These are phyloP conservation scores for Notoglanidium macrostoma DNA, from an alignment of 2,797 vertebrate genomes.

Conservation along the genomic window DNA sequence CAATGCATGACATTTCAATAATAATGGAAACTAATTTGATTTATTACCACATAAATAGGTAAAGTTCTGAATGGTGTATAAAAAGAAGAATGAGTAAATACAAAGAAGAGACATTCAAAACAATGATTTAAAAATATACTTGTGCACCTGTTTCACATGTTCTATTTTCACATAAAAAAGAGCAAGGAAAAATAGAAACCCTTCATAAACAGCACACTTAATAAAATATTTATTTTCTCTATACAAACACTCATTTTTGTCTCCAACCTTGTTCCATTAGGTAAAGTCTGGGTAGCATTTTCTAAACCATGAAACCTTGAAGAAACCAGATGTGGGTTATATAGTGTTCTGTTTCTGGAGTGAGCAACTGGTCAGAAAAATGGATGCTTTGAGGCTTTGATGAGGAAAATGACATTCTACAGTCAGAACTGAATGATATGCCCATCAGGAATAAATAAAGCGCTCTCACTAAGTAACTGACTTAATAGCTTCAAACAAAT, in stretches of 20 bases:
- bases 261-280: background rate
- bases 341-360: background rate
- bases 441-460: background rate
- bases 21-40: background rate
- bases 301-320: background rate
- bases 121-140: background rate
- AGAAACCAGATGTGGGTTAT: background rate
- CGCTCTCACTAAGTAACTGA: background rate
- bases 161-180: too few relatives aligned
- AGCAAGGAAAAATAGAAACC: background rate
- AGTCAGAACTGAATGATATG: background rate
- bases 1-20: background rate
- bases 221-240: background rate
- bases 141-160: background rate
- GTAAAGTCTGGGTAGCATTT: background rate
- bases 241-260: background rate
- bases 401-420: background rate
- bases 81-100: background rate
- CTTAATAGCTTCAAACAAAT: background rate
- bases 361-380: background rate
- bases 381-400: background rate
- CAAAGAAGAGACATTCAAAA: background rate
- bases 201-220: background rate
- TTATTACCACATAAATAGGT: background rate
- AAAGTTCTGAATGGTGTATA: background rate